Base-by-base conservation (phyloP, 2,113 vertebrate genomes). In the Gymnogyps californianus region DNA sequence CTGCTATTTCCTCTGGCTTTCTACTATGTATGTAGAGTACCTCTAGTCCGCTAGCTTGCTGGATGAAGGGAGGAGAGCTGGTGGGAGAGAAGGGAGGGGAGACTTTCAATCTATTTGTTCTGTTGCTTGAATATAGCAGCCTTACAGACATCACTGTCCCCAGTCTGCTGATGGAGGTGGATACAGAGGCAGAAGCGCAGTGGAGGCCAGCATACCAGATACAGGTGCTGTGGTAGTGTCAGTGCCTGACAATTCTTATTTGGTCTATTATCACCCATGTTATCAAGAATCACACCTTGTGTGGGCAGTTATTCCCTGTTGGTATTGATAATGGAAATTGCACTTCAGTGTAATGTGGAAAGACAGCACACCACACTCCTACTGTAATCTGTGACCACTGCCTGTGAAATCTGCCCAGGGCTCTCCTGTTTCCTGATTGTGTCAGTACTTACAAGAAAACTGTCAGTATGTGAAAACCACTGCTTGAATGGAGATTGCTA, bases 81-180 rank as follows among this genome's bases (percentile, higher is more conserved):
- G 32, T 26, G 16, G 7, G 36, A 19, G 34, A 54, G 34, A 57
- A 40, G 31, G 28, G 36, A 67, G 22, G 22, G 13, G 47, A 69
- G 12, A 19, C 10, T 71, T 85, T 31, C 10, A 49, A 24, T 15
- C 0, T 36, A 1, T 31, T 71, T 80, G 6, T 80, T 26, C 15
- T 47, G 3, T 29, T 54, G 34, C 13, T 62, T 18, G 49, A 52
- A 8, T 22, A 25, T 2, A 16, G 10, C 0, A 1, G 6, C 26
- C 17, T 28, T 47, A 16, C 20, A 55, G 34, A 13, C 6, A 9
- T 8, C 9, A 1, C 8, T 2, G 12, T 18, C 25, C 52, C 12
- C 25, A 25, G 14, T 8, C 14, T 62, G 14, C 25, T 83, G 67
- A 2, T 59, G 29, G 38, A 71, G 16, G 13, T 67, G 54, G 38